Conservation (phyloP, 2,888 invertebrate species). For the Monochamus alternatus region DNA sequence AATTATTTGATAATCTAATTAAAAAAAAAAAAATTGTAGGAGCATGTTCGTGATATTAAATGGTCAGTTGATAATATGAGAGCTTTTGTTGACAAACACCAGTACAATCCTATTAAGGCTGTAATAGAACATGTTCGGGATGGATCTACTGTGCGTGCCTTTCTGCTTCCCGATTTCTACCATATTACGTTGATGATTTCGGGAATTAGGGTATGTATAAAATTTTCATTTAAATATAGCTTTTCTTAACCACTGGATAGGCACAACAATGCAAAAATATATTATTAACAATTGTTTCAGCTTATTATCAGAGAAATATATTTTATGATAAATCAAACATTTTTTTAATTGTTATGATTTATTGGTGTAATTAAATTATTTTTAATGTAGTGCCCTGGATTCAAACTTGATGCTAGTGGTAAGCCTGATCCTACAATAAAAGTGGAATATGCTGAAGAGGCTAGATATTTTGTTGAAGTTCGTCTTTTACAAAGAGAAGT, state of each 20-base stretch:
- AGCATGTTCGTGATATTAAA: slow-evolving; percentile 88
- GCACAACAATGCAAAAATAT: not conserved
- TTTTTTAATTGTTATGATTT: no score
- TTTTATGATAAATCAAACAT: no score
- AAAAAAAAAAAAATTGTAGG: slow-evolving; percentile 66
- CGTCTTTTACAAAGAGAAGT: slow-evolving; percentile 93
- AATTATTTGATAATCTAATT: no score
- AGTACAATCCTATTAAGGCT: slow-evolving; percentile 90
- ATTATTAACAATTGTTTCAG: not conserved
- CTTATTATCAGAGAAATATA: no score
- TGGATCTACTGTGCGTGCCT: slow-evolving; percentile 94
- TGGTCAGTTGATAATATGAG: slow-evolving; percentile 89
- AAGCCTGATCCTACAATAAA: slow-evolving; percentile 79
- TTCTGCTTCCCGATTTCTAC: slow-evolving; percentile 91
- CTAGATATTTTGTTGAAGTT: slow-evolving; percentile 93
- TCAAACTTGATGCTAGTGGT: slow-evolving; percentile 84
- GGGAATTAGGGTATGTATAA: slow-evolving; percentile 85
- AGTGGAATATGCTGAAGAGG: slow-evolving; percentile 89
- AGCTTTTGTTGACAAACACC: slow-evolving; percentile 87
- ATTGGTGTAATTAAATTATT: slow-evolving; percentile 12
- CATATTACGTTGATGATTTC: slow-evolving; percentile 96
- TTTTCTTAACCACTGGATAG: not conserved
- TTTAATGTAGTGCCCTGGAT: slow-evolving; percentile 79
- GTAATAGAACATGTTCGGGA: slow-evolving; percentile 98
- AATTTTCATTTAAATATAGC: not conserved